A percentile compares a stretch with the other conserved stretches of the same genome.
phyloP scores from a whole-genome alignment of 2,113 vertebrate genomes.

The Odontophorus gujanensis region DNA sequence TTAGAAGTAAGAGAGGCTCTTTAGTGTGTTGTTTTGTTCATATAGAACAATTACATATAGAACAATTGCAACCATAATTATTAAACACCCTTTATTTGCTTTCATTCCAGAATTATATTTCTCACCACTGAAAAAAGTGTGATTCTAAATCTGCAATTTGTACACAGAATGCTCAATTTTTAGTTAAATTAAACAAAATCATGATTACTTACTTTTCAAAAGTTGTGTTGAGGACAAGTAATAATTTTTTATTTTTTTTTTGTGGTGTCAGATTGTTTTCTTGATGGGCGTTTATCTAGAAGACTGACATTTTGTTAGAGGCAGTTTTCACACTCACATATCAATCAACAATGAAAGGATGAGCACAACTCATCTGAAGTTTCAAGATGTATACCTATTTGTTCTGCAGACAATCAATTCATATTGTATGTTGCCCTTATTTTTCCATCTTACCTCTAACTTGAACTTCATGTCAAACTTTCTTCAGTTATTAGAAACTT shows the following conservation, averaged over 20 bases:
- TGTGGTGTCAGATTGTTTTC: not conserved
- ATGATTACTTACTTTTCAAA: not conserved
- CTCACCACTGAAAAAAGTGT: not conserved
- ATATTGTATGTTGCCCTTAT: not conserved
- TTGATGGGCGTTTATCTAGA: not conserved
- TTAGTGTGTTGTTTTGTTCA: not conserved
- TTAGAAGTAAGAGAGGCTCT: not conserved
- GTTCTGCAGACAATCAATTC: not conserved
- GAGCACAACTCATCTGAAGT: not conserved
- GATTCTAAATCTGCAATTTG: not conserved
- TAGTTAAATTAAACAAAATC: not conserved
- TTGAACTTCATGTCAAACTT: not conserved
- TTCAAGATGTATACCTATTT: not conserved
- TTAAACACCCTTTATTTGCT: not conserved
- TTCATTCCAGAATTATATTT: not conserved
- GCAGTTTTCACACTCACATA: not conserved
- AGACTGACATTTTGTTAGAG: not conserved
- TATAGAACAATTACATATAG: not conserved
- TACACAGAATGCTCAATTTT: not conserved
- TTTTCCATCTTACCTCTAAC: not conserved
- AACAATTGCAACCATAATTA: not conserved
- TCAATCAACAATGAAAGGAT: not conserved
- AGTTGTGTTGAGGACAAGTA: not conserved
- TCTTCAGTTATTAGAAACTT: no score
- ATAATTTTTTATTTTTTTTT: not conserved